Percentiles rank a stretch among this genome's conserved stretches.
Evolutionary conservation across 2,797 vertebrate genomes (phyloP).

Genomic region (Lagodon rhomboides): DNA sequence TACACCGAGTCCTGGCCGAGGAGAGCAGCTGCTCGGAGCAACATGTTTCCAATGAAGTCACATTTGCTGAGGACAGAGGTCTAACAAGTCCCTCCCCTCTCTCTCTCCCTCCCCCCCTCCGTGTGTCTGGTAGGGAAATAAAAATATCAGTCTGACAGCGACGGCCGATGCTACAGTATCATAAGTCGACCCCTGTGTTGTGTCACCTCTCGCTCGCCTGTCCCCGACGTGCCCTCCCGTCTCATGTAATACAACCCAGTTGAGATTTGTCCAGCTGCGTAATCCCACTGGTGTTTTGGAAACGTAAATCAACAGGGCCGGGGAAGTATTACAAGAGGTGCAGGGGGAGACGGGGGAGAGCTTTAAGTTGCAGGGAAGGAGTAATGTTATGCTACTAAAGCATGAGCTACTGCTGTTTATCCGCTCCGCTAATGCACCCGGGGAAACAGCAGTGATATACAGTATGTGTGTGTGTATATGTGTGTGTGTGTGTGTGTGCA

Average conservation of each 20-base stretch:
- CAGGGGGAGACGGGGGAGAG: constrained; percentile 16
- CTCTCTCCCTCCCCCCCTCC: not conserved
- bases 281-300: constrained; percentile 70
- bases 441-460: constrained; percentile 60
- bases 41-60: constrained; percentile 63
- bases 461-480: constrained; percentile 42
- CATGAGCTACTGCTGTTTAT: constrained; percentile 88
- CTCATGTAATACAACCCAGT: constrained; percentile 61
- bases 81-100: constrained; percentile 40
- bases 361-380: constrained; percentile 80
- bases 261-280: constrained; percentile 73
- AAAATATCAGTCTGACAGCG: constrained; percentile 61
- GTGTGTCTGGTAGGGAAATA: constrained; percentile 41
- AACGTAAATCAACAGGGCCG: constrained; percentile 81
- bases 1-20: constrained; percentile 65
- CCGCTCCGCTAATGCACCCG: constrained; percentile 83
- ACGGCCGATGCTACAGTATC: constrained; percentile 41
- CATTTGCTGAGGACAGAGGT: constrained; percentile 62
- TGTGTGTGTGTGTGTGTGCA: constrained; percentile 60
- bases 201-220: constrained; percentile 53
- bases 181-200: constrained; percentile 44
- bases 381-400: constrained; percentile 83
- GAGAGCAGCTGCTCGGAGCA: constrained; percentile 60
- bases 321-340: constrained; percentile 69
- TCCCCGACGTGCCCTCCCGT: constrained; percentile 33